phyloP scores from a whole-genome alignment of 2,888 invertebrate species.

The Deroplatys truncata region DNA sequence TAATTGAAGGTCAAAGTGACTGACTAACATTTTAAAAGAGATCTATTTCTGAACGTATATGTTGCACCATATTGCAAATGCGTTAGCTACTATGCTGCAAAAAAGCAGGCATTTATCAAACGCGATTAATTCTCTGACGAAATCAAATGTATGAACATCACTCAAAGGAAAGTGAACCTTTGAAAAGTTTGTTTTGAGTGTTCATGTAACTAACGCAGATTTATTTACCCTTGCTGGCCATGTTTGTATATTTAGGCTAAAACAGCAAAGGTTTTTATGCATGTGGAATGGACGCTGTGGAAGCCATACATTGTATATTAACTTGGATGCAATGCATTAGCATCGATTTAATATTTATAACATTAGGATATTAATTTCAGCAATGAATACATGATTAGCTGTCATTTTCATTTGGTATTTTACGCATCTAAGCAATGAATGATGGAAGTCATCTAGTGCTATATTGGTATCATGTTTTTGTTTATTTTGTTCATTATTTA shows the following conservation, averaged over 20 bases:
- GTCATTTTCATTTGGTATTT: background rate
- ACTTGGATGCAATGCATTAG: background rate
- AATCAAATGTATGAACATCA: background rate
- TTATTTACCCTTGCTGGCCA: background rate
- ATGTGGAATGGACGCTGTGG: background rate
- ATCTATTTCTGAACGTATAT: too few relatives aligned
- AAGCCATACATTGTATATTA: background rate
- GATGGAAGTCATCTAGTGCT: background rate
- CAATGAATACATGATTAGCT: background rate
- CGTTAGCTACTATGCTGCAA: too few relatives aligned
- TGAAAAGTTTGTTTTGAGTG: background rate
- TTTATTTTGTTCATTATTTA: too few relatives aligned
- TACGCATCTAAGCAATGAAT: background rate
- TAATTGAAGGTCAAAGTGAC: too few relatives aligned
- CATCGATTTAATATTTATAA: background rate
- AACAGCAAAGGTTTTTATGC: background rate
- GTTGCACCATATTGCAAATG: too few relatives aligned
- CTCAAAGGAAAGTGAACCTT: background rate
- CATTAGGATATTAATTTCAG: background rate
- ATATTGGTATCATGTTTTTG: too few relatives aligned
- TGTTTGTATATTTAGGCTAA: background rate
- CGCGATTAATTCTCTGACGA: background rate
- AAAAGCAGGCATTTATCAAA: background rate
- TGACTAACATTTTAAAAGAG: too few relatives aligned
- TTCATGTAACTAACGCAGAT: background rate